These are phyloP conservation scores for Fragum whitleyi DNA, from an alignment of 2,888 invertebrate species.

Conservation along the genomic window DNA sequence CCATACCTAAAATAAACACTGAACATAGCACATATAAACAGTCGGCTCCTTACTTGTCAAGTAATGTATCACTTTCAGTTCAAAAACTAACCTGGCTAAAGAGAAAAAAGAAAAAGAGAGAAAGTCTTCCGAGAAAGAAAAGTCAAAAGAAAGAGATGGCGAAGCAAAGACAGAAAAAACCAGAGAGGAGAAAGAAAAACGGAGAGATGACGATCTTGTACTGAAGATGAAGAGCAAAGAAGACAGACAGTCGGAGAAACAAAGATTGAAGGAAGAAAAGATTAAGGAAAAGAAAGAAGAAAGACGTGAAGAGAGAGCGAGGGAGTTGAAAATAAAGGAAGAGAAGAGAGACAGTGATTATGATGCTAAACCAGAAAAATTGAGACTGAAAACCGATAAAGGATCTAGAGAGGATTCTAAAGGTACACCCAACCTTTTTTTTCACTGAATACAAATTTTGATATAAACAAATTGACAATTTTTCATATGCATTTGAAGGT, in stretches of 20 bases:
- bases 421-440: slow-evolving; percentile 33
- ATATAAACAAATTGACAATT: too few relatives aligned
- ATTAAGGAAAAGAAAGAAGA: slow-evolving; percentile 38
- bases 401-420: slow-evolving; percentile 47
- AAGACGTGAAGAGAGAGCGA: slow-evolving; percentile 60
- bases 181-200: slow-evolving; percentile 50
- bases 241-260: slow-evolving; percentile 37
- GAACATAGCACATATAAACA: too few relatives aligned
- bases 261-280: slow-evolving; percentile 46
- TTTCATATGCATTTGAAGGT: too few relatives aligned
- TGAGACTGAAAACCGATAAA: slow-evolving; percentile 40
- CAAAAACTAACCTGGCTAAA: slow-evolving; percentile 34
- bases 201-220: slow-evolving; percentile 30
- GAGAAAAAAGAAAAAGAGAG: slow-evolving; percentile 54
- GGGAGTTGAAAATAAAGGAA: slow-evolving; percentile 64
- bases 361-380: slow-evolving; percentile 55
- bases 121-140: slow-evolving; percentile 39
- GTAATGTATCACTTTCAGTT: slow-evolving; percentile 1
- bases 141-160: slow-evolving; percentile 30
- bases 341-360: slow-evolving; percentile 38
- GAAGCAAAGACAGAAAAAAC: slow-evolving; percentile 32
- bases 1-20: too few relatives aligned
- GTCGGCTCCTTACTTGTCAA: too few relatives aligned
- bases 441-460: too few relatives aligned
- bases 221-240: slow-evolving; percentile 31